These are phyloP conservation scores for Carpatolechia fugitivella DNA, from an alignment of 2,888 invertebrate genomes.

Conservation along the genomic window DNA sequence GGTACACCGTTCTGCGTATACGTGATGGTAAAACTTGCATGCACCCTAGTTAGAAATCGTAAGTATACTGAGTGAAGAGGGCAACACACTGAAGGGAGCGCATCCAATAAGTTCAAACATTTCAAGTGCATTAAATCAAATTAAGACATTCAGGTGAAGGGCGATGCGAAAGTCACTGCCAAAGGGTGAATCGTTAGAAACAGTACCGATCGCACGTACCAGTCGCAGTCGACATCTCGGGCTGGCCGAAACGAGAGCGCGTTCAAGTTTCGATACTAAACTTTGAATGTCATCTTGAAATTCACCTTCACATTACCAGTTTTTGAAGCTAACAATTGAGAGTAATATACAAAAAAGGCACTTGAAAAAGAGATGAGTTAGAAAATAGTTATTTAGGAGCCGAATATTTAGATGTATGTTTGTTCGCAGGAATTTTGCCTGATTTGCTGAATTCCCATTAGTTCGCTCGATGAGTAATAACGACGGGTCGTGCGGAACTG, in stretches of 20 bases:
- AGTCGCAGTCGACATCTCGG: background rate
- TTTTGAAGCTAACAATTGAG: background rate
- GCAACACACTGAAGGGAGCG: background rate
- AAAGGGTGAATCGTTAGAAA: background rate
- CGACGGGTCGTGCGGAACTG: conserved; percentile 86
- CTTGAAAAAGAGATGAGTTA: conserved; percentile 51
- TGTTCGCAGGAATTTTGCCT: conserved; percentile 92
- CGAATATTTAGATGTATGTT: conserved; percentile 86
- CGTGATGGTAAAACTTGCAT: background rate
- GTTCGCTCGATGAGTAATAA: conserved; percentile 90
- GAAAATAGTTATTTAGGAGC: conserved; percentile 26
- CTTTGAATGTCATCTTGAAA: background rate
- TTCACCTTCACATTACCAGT: background rate
- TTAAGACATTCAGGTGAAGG: background rate
- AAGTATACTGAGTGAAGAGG: background rate
- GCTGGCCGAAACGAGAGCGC: background rate
- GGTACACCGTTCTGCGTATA: background rate
- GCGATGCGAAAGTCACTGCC: background rate
- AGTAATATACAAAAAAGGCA: conserved; percentile 44
- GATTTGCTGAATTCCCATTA: conserved; percentile 84
- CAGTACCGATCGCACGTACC: conserved; percentile 5
- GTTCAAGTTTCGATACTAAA: background rate
- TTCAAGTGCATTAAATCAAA: conserved; percentile 1
- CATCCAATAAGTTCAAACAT: background rate
- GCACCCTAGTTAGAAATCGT: background rate